These are phyloP conservation scores for Chiridota heheva DNA, from an alignment of 35 echinoderm and acorn worm genomes.

Conservation along the genomic window DNA sequence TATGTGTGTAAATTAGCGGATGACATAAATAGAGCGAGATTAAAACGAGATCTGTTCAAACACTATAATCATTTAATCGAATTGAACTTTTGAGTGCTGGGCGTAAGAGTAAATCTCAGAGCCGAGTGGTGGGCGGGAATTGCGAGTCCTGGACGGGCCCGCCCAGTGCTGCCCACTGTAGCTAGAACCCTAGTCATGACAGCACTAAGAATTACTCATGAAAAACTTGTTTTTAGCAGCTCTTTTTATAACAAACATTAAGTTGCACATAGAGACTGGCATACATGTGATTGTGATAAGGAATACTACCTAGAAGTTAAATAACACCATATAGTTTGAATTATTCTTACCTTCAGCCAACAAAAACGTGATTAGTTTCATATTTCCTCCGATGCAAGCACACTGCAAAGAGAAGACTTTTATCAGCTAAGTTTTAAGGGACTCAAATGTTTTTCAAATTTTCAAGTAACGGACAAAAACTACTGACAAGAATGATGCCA, in stretches of 20 bases:
- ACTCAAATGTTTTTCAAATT: neutral
- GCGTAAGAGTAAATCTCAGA: no score
- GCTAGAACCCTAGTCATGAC: neutral
- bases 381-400: constrained; percentile 62
- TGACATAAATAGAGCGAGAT: no score
- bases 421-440: neutral
- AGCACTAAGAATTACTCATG: neutral
- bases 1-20: no score
- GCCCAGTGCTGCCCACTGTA: no score
- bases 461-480: neutral
- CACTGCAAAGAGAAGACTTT: constrained; percentile 18
- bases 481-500: neutral
- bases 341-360: constrained; percentile 42
- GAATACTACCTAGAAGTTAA: neutral
- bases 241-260: neutral
- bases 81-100: no score
- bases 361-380: constrained; percentile 25
- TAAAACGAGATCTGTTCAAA: no score
- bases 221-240: neutral
- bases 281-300: neutral
- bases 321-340: neutral
- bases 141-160: no score
- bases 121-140: no score
- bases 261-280: neutral
- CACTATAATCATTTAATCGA: no score